These are phyloP conservation scores for Xylocopa sonorina DNA, from an alignment of 1,140 invertebrate species.

Conservation along the genomic window DNA sequence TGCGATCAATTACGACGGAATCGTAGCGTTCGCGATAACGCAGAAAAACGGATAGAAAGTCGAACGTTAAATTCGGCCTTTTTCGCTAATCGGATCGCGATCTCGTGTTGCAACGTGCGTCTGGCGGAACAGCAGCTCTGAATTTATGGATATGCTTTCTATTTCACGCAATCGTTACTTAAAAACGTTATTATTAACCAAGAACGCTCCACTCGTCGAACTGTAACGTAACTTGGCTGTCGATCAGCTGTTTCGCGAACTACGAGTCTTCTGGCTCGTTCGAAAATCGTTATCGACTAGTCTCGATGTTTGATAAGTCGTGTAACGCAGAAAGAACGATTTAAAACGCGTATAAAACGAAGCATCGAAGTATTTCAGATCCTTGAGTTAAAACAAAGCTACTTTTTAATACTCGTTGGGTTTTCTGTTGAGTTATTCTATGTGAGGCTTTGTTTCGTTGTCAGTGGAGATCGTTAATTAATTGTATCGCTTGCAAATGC, in stretches of 20 bases:
- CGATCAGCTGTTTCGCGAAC: background rate
- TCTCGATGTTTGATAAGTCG: background rate
- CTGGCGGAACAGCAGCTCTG: background rate
- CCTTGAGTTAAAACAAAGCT: background rate
- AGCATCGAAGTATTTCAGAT: background rate
- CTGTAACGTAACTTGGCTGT: too few relatives aligned
- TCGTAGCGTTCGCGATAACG: constrained; percentile 36
- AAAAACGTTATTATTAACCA: background rate
- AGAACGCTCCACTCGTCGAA: too few relatives aligned
- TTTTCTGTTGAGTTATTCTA: background rate
- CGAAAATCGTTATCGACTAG: background rate
- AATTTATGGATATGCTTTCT: background rate
- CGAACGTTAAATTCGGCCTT: constrained; percentile 3
- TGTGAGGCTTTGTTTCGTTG: too few relatives aligned
- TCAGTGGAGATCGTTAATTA: background rate
- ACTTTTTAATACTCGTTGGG: background rate
- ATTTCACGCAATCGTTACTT: background rate
- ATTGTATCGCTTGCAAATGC: background rate
- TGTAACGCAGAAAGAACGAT: background rate
- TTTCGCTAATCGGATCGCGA: background rate
- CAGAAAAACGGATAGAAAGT: constrained; percentile 45
- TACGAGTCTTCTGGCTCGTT: background rate
- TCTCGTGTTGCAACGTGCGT: background rate
- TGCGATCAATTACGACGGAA: too few relatives aligned
- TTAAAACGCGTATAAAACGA: background rate